phyloP scores from a whole-genome alignment of 2,797 vertebrate species.

The Sciurus carolinensis region DNA sequence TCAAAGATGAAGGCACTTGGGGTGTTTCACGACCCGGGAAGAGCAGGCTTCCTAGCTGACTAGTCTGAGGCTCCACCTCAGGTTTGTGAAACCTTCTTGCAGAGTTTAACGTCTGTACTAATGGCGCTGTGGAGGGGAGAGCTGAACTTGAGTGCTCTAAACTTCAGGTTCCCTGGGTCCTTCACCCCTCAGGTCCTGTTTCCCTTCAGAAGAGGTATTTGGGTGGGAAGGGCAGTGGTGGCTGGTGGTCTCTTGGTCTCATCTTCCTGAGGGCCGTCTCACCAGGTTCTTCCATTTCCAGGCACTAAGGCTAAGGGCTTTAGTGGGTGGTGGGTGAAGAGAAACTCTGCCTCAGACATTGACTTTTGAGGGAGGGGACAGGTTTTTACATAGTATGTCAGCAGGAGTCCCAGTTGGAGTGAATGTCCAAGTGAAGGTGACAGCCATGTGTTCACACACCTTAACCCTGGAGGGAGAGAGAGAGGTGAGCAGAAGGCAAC shows the following conservation, averaged over 20 bases:
- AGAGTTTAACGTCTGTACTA: slow-evolving; percentile 53
- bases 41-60: accelerated
- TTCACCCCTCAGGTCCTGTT: neutral
- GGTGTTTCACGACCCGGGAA: accelerated
- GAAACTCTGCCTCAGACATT: neutral
- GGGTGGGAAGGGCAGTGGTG: accelerated
- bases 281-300: neutral
- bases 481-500: no score
- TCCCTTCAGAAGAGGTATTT: neutral
- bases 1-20: accelerated
- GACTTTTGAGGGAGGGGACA: neutral
- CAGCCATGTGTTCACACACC: neutral
- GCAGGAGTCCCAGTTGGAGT: neutral
- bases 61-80: neutral
- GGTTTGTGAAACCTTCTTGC: neutral
- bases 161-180: no score
- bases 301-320: neutral
- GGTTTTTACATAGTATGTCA: neutral
- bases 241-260: accelerated
- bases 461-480: neutral
- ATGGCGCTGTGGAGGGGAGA: neutral
- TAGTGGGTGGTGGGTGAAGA: neutral
- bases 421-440: accelerated
- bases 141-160: neutral
- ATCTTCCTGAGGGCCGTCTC: accelerated